A percentile compares a stretch with the other conserved stretches of the same genome.
These are phyloP conservation scores for Cyclina sinensis DNA, from an alignment of 1,140 invertebrate genomes.

Conservation along the genomic window DNA sequence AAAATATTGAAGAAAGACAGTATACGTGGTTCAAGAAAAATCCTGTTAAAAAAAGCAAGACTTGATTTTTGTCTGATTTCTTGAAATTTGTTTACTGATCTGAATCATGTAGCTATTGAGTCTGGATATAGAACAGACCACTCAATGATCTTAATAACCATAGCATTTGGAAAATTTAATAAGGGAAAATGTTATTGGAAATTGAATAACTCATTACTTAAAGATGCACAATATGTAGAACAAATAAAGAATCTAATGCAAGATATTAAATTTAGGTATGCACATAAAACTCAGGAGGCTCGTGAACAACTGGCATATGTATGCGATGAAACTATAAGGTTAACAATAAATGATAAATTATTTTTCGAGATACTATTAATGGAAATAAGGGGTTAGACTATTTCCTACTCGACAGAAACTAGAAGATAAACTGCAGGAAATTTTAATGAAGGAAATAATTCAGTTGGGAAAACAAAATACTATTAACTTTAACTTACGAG, in stretches of 20 bases:
- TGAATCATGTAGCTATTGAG: too few relatives aligned
- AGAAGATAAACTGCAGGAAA: background rate
- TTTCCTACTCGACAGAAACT: background rate
- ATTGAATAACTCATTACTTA: too few relatives aligned
- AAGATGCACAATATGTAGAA: background rate
- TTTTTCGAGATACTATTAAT: too few relatives aligned
- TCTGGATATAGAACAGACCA: slow-evolving; percentile 13
- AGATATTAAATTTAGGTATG: background rate
- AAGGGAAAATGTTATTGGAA: background rate
- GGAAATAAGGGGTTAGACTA: background rate
- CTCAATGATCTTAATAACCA: background rate
- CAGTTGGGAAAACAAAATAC: background rate
- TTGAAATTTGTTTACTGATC: background rate
- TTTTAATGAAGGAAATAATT: background rate
- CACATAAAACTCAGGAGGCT: background rate
- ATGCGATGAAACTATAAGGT: too few relatives aligned
- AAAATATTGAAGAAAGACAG: too few relatives aligned
- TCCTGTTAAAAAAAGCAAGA: background rate
- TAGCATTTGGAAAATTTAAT: background rate
- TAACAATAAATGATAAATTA: too few relatives aligned
- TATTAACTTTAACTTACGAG: background rate
- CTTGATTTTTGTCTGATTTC: background rate
- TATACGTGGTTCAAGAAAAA: too few relatives aligned
- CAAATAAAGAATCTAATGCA: background rate
- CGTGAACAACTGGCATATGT: background rate